A percentile compares a stretch with the other conserved stretches of the same genome.
phyloP scores from a whole-genome alignment of 2,888 invertebrate species.

The Rhogogaster chlorosoma region DNA sequence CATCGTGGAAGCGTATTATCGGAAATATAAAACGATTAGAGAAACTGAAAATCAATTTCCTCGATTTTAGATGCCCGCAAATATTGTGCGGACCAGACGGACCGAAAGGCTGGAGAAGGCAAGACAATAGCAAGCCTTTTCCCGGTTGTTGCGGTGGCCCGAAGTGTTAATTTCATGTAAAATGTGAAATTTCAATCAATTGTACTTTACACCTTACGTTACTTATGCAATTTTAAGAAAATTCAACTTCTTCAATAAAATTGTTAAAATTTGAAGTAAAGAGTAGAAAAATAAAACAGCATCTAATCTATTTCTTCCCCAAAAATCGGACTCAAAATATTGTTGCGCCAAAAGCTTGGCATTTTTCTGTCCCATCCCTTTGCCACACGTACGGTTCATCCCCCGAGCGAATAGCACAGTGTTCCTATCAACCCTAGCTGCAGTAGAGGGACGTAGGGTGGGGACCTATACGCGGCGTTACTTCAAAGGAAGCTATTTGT shows the following conservation, averaged over 20 bases:
- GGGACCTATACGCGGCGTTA: conserved; percentile 61
- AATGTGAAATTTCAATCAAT: neutral
- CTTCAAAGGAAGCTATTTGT: conserved; percentile 73
- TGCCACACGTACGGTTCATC: neutral
- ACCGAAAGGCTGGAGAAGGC: neutral
- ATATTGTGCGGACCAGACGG: conserved; percentile 20
- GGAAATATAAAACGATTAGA: neutral
- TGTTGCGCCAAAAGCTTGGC: neutral
- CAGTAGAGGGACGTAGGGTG: neutral
- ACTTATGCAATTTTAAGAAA: neutral
- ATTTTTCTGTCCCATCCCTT: neutral
- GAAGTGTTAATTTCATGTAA: neutral
- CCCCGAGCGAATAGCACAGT: neutral
- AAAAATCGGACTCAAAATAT: neutral
- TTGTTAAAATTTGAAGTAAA: too few species aligned
- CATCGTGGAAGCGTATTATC: neutral
- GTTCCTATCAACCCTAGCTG: conserved; percentile 3
- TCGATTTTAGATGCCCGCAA: conserved; percentile 6
- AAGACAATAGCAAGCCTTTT: conserved; percentile 32
- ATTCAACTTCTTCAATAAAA: too few species aligned
- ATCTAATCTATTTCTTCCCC: too few species aligned
- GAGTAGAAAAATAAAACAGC: too few species aligned
- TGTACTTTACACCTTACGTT: neutral
- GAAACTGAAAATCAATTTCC: neutral
- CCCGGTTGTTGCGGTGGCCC: conserved; percentile 32